A percentile compares a stretch with the other conserved stretches of the same genome.
These are phyloP conservation scores for Cantharis rustica DNA, from an alignment of 2,888 invertebrate genomes.

Conservation along the genomic window DNA sequence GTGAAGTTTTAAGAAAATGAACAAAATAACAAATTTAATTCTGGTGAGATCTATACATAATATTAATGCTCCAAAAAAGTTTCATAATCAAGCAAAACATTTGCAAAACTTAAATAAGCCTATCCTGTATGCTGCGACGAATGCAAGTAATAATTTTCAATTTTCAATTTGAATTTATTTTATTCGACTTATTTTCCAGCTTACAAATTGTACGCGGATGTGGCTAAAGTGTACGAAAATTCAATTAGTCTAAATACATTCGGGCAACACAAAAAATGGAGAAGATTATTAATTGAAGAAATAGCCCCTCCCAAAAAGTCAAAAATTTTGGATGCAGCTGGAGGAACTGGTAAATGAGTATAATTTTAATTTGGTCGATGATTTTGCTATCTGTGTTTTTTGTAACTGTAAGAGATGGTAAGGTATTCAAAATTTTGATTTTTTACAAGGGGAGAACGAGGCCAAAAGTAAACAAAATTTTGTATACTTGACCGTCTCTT, in stretches of 20 bases:
- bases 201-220: neutral
- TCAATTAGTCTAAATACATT: neutral
- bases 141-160: neutral
- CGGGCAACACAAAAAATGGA: neutral
- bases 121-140: neutral
- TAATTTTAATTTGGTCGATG: too few species aligned
- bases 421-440: too few species aligned
- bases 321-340: neutral
- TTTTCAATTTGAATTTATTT: neutral
- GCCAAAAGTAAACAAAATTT: too few species aligned
- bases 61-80: neutral
- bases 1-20: neutral
- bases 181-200: neutral
- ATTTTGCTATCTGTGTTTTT: too few species aligned
- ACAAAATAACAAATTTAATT: neutral
- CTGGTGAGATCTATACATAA: neutral
- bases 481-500: too few species aligned
- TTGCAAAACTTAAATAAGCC: neutral
- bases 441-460: too few species aligned
- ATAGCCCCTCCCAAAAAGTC: neutral
- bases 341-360: neutral
- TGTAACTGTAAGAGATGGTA: too few species aligned
- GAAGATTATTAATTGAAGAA: neutral
- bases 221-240: neutral
- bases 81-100: neutral